Evolutionary conservation across 2,797 vertebrate genomes (phyloP).

Genomic region (Siniperca scherzeri): DNA sequence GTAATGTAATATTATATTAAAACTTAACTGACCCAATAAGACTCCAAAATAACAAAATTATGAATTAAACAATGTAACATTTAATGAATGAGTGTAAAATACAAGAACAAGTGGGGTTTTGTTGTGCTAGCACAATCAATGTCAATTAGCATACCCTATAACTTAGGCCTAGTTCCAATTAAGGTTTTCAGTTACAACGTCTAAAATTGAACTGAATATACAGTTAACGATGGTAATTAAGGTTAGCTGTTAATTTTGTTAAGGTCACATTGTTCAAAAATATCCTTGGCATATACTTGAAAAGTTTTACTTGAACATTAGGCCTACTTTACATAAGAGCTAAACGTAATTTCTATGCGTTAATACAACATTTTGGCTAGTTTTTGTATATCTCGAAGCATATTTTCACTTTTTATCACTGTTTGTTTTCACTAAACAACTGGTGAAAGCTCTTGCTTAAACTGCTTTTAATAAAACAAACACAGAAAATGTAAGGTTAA

Average conservation of each 20-base stretch:
- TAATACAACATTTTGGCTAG: neutral
- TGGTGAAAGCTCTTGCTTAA: neutral
- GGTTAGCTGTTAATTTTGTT: neutral
- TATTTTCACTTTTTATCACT: neutral
- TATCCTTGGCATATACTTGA: neutral
- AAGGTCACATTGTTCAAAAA: neutral
- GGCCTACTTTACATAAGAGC: neutral
- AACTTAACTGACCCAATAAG: rapidly evolving
- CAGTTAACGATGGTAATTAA: neutral
- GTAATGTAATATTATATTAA: neutral
- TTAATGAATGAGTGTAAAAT: neutral
- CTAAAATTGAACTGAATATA: neutral
- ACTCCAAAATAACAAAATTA: no score
- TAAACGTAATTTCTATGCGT: neutral
- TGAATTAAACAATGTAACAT: neutral
- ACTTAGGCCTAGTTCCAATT: neutral
- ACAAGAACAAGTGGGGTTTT: neutral
- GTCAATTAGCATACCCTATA: neutral
- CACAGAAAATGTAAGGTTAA: neutral
- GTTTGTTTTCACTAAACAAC: neutral
- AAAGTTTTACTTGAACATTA: neutral
- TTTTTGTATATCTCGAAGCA: neutral
- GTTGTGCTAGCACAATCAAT: neutral
- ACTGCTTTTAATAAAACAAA: neutral
- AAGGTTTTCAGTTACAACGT: neutral